Evolutionary conservation across 2,888 invertebrate genomes (phyloP).

Genomic region (Aphelenchoides bicaudatus): DNA sequence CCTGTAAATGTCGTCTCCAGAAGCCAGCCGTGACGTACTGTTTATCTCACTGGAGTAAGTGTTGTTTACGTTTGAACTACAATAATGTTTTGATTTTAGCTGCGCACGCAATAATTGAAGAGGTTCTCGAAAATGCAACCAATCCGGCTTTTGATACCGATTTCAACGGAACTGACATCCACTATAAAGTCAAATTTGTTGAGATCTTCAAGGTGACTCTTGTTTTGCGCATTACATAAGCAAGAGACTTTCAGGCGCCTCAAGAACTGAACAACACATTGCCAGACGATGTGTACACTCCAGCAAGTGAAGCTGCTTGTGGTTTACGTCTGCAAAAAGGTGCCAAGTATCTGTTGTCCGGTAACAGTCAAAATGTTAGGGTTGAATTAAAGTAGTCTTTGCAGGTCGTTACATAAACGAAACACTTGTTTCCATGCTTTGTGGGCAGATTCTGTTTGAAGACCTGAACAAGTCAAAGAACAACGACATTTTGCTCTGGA

Average conservation of each 20-base stretch:
- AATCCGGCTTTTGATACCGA: background rate
- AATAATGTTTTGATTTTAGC: conserved; percentile 32
- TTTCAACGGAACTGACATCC: conserved; percentile 28
- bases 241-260: conserved; percentile 37
- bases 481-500: conserved; percentile 50
- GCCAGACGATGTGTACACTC: conserved; percentile 50
- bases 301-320: conserved; percentile 54
- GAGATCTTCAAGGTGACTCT: conserved; percentile 46
- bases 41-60: conserved; percentile 48
- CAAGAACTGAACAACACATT: conserved; percentile 39
- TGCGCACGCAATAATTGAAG: conserved; percentile 39
- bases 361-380: conserved; percentile 20
- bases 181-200: conserved; percentile 48
- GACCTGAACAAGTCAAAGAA: conserved; percentile 33
- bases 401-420: conserved; percentile 35
- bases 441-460: conserved; percentile 41
- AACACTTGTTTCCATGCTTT: conserved; percentile 36
- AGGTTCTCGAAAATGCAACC: conserved; percentile 12
- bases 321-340: conserved; percentile 51
- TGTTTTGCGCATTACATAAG: background rate
- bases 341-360: conserved; percentile 53
- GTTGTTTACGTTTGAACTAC: no score
- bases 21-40: conserved; percentile 45
- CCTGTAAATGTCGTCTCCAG: conserved; percentile 48
- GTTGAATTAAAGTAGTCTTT: background rate